Conservation (phyloP, 2,113 vertebrate species). For the Saguinus imperator region DNA sequence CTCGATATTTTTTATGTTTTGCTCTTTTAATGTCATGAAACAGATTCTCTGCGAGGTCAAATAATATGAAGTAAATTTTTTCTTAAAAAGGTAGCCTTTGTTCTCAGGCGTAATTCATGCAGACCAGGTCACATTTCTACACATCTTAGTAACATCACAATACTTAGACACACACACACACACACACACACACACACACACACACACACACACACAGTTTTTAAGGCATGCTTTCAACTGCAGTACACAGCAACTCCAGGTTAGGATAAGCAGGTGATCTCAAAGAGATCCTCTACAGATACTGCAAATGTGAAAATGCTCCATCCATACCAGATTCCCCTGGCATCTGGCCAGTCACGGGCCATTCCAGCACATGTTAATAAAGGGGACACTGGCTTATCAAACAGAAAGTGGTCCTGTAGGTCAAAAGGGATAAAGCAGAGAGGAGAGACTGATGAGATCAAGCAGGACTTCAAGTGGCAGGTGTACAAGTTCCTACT, state of each 20-base stretch:
- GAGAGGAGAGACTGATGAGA: constrained; percentile 43
- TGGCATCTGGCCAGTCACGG: constrained; percentile 95
- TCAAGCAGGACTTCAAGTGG: background rate
- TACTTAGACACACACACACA: background rate
- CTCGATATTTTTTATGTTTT: background rate
- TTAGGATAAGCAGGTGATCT: constrained; percentile 71
- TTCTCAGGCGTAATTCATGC: constrained; percentile 33
- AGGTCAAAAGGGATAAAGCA: constrained; percentile 52
- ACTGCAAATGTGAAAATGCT: constrained; percentile 27
- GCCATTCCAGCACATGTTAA: constrained; percentile 96
- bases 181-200: too few relatives aligned
- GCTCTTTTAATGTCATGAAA: constrained; percentile 17
- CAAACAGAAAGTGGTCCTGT: constrained; percentile 96
- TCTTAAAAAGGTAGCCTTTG: background rate
- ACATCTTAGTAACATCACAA: background rate
- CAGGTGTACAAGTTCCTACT: background rate
- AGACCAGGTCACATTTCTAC: background rate
- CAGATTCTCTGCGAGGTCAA: constrained; percentile 37
- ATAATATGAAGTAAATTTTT: background rate
- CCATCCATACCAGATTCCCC: constrained; percentile 95
- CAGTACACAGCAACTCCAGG: background rate
- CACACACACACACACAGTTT: background rate
- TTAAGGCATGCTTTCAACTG: constrained; percentile 66
- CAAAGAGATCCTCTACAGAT: constrained; percentile 38
- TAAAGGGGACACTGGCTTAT: constrained; percentile 95